Percentiles rank a stretch among this genome's conserved stretches.
Evolutionary conservation across 2,113 vertebrate species (phyloP).

Genomic region (Amphiprion percula): DNA sequence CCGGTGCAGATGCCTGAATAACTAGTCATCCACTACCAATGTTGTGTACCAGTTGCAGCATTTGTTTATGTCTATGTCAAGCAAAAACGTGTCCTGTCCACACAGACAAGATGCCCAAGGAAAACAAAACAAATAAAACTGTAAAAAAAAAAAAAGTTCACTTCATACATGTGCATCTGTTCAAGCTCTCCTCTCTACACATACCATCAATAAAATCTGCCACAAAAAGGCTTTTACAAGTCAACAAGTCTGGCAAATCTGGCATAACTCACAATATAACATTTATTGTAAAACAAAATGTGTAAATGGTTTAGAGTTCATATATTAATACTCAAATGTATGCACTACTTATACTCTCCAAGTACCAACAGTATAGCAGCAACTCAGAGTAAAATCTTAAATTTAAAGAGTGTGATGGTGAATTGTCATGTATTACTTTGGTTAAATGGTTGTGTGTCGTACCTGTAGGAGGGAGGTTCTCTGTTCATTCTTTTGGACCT

Average conservation of each 20-base stretch:
- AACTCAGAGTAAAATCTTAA: background rate
- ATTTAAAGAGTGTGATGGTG: background rate
- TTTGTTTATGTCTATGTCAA: background rate
- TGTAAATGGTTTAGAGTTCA: background rate
- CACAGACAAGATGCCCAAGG: background rate
- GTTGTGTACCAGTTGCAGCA: too few relatives aligned
- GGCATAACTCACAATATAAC: background rate
- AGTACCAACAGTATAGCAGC: background rate
- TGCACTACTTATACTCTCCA: too few relatives aligned
- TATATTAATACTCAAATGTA: too few relatives aligned
- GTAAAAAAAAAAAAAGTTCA: background rate
- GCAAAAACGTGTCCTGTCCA: background rate
- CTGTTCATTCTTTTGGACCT: constrained; percentile 97
- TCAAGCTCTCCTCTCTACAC: background rate
- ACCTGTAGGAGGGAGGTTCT: constrained; percentile 96
- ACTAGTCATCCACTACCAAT: background rate
- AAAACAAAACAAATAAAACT: background rate
- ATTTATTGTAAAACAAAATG: background rate
- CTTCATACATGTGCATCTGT: background rate
- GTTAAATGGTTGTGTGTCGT: background rate
- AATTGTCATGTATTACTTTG: background rate
- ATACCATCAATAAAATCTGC: background rate
- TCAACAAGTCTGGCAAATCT: background rate
- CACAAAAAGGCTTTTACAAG: background rate
- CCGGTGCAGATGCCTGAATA: background rate